Conservation (phyloP, 2,888 invertebrate genomes). For the Tinea pellionella region DNA sequence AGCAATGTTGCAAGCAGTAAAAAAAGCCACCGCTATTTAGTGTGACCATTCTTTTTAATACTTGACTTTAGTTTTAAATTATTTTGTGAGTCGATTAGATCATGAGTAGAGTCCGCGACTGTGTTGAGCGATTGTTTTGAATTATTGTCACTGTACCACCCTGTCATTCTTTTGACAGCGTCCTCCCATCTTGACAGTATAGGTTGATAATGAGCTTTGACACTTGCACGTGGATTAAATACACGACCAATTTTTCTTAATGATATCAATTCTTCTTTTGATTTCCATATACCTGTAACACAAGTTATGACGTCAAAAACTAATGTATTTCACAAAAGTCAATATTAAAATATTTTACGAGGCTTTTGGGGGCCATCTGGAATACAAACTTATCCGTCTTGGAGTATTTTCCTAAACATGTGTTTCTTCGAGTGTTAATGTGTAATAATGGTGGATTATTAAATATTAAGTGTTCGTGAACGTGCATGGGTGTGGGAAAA, state of each 20-base stretch:
- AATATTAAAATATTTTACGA: no score
- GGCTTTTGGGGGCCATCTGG: no score
- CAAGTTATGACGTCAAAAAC: constrained; percentile 11
- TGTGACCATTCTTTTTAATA: constrained; percentile 28
- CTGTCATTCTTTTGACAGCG: constrained; percentile 66
- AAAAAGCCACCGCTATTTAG: constrained; percentile 55
- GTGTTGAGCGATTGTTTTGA: not conserved
- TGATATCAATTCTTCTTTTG: constrained; percentile 72
- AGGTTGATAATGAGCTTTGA: constrained; percentile 38
- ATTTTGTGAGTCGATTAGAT: constrained; percentile 28
- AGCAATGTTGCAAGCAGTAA: constrained; percentile 30
- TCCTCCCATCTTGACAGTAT: constrained; percentile 66
- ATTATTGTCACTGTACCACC: constrained; percentile 56
- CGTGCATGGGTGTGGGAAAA: no score
- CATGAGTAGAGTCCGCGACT: constrained; percentile 29
- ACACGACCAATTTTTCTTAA: constrained; percentile 71
- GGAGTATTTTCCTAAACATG: no score
- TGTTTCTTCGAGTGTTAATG: no score
- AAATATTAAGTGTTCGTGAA: no score
- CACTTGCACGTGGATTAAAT: constrained; percentile 66
- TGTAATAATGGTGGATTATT: no score
- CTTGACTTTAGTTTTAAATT: constrained; percentile 29
- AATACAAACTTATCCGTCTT: no score
- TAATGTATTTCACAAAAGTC: not conserved
- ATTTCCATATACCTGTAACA: constrained; percentile 76